Conservation (phyloP, 2,113 vertebrate species). For the Bagarius yarrelli region DNA sequence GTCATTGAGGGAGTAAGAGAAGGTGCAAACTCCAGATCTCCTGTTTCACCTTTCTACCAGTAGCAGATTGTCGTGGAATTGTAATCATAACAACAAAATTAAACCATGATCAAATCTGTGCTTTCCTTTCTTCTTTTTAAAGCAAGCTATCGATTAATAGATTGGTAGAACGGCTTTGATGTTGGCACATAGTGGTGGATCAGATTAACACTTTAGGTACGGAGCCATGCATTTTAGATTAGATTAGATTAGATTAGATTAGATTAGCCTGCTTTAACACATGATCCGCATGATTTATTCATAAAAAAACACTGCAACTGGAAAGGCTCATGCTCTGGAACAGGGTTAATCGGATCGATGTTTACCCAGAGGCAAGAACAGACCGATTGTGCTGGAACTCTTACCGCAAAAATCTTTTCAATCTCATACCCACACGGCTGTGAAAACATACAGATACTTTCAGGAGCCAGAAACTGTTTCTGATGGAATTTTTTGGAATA, state of each 20-base stretch:
- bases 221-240: neutral
- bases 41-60: neutral
- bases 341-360: neutral
- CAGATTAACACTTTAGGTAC: neutral
- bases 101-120: neutral
- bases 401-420: neutral
- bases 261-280: neutral
- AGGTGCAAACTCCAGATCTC: neutral
- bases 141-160: neutral
- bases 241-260: too few relatives aligned
- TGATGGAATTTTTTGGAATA: too few relatives aligned
- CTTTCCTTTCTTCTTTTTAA: neutral
- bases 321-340: neutral
- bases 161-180: neutral
- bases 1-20: neutral
- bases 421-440: neutral
- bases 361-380: neutral
- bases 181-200: neutral
- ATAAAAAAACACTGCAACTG: neutral
- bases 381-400: neutral
- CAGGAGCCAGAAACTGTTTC: too few relatives aligned
- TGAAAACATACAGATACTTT: neutral
- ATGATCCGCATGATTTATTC: neutral
- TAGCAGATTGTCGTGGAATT: neutral
- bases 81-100: neutral